Conservation (phyloP, 2,113 vertebrate genomes). For the Lampris megalopsis region DNA sequence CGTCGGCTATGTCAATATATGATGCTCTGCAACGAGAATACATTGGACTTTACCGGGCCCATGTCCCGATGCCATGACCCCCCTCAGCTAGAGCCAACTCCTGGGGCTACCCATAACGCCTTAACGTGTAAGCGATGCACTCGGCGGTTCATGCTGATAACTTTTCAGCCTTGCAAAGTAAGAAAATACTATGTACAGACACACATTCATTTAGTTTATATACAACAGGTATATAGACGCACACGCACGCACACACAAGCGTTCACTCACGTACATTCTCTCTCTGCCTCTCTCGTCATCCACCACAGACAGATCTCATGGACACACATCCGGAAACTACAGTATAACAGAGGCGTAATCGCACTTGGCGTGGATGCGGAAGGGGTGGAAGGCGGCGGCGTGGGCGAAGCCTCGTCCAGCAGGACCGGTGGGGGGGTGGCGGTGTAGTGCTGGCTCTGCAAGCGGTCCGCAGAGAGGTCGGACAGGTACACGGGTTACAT, state of each 20-base stretch:
- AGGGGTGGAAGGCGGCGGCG: slow-evolving; percentile 20
- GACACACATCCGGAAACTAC: slow-evolving; percentile 12
- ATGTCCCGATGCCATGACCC: background rate
- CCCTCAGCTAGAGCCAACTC: background rate
- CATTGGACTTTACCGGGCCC: no score
- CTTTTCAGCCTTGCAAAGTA: slow-evolving; percentile 31
- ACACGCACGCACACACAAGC: slow-evolving; percentile 9
- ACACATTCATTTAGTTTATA: slow-evolving; percentile 29
- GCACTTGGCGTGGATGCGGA: slow-evolving; percentile 48
- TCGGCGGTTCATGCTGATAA: slow-evolving; percentile 10
- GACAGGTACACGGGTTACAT: slow-evolving; percentile 53
- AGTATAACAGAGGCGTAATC: slow-evolving; percentile 20
- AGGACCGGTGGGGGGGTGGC: slow-evolving; percentile 22
- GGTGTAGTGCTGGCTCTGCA: slow-evolving; percentile 80
- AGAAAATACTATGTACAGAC: slow-evolving; percentile 44
- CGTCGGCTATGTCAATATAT: no score
- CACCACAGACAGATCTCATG: background rate
- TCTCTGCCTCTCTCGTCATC: background rate
- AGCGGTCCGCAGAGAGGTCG: slow-evolving; percentile 69
- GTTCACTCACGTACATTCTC: background rate
- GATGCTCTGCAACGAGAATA: no score
- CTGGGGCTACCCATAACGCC: slow-evolving; percentile 36
- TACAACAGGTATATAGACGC: slow-evolving; percentile 29
- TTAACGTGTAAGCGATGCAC: slow-evolving; percentile 14
- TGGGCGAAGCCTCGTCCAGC: slow-evolving; percentile 10